phyloP scores from a whole-genome alignment of 2,113 vertebrate genomes.

The Cebus imitator region DNA sequence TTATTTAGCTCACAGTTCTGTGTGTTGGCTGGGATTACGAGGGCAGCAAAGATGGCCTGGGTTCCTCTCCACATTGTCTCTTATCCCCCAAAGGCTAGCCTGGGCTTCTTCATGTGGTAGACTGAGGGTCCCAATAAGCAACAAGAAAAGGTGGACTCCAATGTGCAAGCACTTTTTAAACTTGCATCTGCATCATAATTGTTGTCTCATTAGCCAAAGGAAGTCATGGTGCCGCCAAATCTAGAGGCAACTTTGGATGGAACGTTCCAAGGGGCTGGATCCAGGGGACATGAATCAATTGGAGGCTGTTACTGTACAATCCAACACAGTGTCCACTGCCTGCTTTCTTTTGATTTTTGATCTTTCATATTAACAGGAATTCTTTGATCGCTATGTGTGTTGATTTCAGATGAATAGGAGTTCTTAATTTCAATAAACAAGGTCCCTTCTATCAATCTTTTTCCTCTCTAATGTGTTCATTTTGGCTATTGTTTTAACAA shows the following conservation, averaged over 20 bases:
- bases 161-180: not conserved
- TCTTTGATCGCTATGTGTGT: not conserved
- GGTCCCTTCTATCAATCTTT: not conserved
- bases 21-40: not conserved
- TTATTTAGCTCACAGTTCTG: not conserved
- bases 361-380: not conserved
- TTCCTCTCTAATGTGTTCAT: not conserved
- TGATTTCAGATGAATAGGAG: not conserved
- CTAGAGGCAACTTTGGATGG: not conserved
- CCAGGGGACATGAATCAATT: not conserved
- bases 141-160: not conserved
- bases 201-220: not conserved
- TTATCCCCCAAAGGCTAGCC: not conserved
- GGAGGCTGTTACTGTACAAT: not conserved
- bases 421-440: not conserved
- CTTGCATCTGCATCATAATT: not conserved
- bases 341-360: not conserved
- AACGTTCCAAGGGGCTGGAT: not conserved
- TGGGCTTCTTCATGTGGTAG: not conserved
- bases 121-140: not conserved
- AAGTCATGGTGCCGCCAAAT: not conserved
- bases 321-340: not conserved
- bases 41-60: not conserved
- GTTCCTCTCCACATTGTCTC: not conserved
- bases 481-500: not conserved